Conservation (phyloP, 2,888 invertebrate species). For the Xestobium rufovillosum region DNA sequence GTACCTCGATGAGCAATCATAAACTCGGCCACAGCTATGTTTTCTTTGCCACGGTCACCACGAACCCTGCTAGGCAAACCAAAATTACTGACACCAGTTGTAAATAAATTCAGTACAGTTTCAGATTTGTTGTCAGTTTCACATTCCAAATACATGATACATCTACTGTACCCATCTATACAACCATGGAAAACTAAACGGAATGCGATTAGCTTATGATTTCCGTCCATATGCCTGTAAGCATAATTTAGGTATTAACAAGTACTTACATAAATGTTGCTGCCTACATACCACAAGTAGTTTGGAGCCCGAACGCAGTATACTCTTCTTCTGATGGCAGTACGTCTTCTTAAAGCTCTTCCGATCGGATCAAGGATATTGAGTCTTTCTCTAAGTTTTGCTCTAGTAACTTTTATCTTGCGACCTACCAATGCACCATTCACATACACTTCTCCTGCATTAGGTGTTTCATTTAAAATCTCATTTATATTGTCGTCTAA, state of each 20-base stretch:
- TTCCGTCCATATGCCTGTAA: slow-evolving; percentile 16
- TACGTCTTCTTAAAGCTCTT: slow-evolving; percentile 4
- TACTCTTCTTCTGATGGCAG: slow-evolving; percentile 9
- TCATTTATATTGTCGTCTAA: slow-evolving; percentile 6
- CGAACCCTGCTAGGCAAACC: slow-evolving; percentile 14
- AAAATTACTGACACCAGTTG: slow-evolving; percentile 9
- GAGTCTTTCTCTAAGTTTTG: slow-evolving; percentile 4
- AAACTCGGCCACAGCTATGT: slow-evolving; percentile 11
- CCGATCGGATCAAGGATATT: slow-evolving; percentile 10
- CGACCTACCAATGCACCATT: slow-evolving; percentile 8
- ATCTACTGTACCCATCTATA: slow-evolving; percentile 11
- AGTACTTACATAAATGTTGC: not conserved
- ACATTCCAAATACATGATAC: slow-evolving; percentile 14
- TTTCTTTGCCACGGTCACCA: slow-evolving; percentile 12
- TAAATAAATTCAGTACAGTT: slow-evolving; percentile 12
- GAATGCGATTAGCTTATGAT: slow-evolving; percentile 13
- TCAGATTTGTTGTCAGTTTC: slow-evolving; percentile 9
- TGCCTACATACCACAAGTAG: slow-evolving; percentile 13
- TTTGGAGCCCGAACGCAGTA: slow-evolving; percentile 13
- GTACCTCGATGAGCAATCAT: slow-evolving; percentile 12
- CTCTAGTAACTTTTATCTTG: slow-evolving; percentile 7
- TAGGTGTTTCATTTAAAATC: slow-evolving; percentile 10
- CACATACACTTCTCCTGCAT: slow-evolving; percentile 14
- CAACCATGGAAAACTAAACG: slow-evolving; percentile 16
- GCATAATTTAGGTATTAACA: not conserved